Base-by-base conservation (phyloP, 2,797 vertebrate species). In the Lepilemur ruficaudatus region DNA sequence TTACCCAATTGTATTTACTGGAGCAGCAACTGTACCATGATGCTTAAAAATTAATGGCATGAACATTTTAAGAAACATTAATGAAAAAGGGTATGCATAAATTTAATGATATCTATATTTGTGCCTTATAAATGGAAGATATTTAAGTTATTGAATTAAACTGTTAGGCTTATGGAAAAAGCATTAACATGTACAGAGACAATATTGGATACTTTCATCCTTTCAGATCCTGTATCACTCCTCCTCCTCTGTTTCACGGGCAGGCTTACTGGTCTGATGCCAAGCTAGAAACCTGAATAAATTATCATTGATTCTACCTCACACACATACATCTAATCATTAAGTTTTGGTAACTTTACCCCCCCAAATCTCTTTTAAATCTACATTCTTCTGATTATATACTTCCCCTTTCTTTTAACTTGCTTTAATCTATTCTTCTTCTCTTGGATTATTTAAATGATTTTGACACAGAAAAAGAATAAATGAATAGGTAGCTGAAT, bases 41-140 rank as follows among this genome's bases (percentile, higher is more conserved):
- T 86, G 75, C 23, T 94, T 92, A 76, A 86, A 90, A 91, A 97
- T 70, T 48, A 97, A 88, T 76, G 86, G 92, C 46, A 93, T 55
- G 90, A 88, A 95, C n/a, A 96, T 48, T 30, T 52, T 72, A 93
- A 88, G 81, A 91, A 97, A 87, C 10, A 55, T 59, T 85, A 48
- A 96, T 96, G 1, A 79, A 96, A 89, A 92, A 61, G 43, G 80
- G 9, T 96, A 94, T 67, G 48, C 41, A 70, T 63, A 75, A 41
- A 23, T 63, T 70, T 83, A 83, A 92, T 5, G 50, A 28, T 23
- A 93, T 50, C 85, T 91, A 23, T 78, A 59, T 72, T 88, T 83
- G 43, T 86, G 43, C 30, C 38, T 90, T 90, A 20, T 50, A 83
- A 12, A 70, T 69, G 69, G 30, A 9, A 93, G 30, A 32, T 50